Base-by-base conservation (phyloP, 2,797 vertebrate species). In the Orestias chungarensis region DNA sequence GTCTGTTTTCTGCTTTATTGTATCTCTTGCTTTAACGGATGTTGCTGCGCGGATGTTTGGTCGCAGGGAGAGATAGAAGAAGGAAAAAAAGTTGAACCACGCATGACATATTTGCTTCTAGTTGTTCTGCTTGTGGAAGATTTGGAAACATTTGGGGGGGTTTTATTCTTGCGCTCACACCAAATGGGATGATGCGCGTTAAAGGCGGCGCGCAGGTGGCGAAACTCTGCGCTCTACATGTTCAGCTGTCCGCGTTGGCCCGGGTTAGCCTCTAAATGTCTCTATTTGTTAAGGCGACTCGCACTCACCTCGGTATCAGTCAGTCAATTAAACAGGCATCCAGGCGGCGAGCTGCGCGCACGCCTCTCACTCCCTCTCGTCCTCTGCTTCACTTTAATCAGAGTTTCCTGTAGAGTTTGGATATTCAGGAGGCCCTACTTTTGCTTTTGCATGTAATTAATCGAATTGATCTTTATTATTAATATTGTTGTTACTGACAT, bases 321-420 rank as follows among this genome's bases (percentile, higher is more conserved):
- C 94, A 95, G 93, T 94, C 94, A 94, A 95, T 94, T 95, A 95
- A 93, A 93, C 91, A 93, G 87, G 71, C 89, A 80, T 88, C 92
- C 93, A 93, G 87, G 66, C 82, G 31, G 82, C 52, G 81, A 81
- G 82, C 78, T 74, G 81, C 78, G 64, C 72, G 78, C 75, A 64
- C 76, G 70, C 69, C 84, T 76, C 79, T 42, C 50, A 43, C 81
- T 40, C 29, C 40, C 61, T 68, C 68, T 47, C 44, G n/a, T 12
- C n/a, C n/a, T 14, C 50, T 27, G 50, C 9, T 52, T 52, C 50
- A 52, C 59, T 23, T 15, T 62, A 62, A 62, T 62, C 20, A 62
- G 11, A 33, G 59, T 35, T 40, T 33, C 59, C 35, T 23, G 73
- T 43, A 70, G n/a, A 72, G 35, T 66, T 47, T 55, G 12, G 20